phyloP scores from a whole-genome alignment of 2,113 vertebrate genomes.

The Corynorhinus townsendii region DNA sequence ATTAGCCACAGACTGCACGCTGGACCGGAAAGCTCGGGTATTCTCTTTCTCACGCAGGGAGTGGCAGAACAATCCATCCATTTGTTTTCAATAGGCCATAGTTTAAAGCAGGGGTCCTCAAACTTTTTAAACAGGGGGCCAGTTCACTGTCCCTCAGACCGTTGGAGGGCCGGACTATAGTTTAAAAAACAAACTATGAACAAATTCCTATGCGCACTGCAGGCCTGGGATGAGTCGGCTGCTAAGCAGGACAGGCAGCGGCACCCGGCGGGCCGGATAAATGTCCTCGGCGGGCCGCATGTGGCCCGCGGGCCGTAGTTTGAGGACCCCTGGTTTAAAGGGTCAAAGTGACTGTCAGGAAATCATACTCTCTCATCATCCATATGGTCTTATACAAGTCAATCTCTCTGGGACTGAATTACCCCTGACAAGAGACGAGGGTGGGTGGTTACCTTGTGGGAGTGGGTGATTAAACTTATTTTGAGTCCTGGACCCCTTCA shows the following conservation, averaged over 20 bases:
- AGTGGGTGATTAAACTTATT: not conserved
- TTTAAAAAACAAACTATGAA: too few relatives aligned
- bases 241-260: too few relatives aligned
- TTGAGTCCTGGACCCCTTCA: not conserved
- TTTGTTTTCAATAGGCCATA: not conserved
- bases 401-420: not conserved
- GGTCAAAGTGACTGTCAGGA: not conserved
- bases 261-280: too few relatives aligned
- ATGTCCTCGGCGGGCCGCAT: too few relatives aligned
- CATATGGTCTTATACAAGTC: not conserved
- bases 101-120: too few relatives aligned
- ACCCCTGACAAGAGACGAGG: not conserved
- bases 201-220: too few relatives aligned
- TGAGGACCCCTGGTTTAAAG: too few relatives aligned
- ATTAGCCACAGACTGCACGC: not conserved
- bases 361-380: not conserved
- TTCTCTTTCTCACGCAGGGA: not conserved
- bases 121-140: too few relatives aligned
- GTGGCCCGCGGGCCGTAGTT: too few relatives aligned
- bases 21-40: not conserved
- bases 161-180: too few relatives aligned
- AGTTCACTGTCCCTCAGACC: too few relatives aligned
- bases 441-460: not conserved
- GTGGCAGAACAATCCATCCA: not conserved
- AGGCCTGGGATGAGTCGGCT: too few relatives aligned